Percentiles rank a stretch among this genome's conserved stretches.
Conservation (phyloP, 2,113 vertebrate genomes). For the Eretmochelys imbricata region DNA sequence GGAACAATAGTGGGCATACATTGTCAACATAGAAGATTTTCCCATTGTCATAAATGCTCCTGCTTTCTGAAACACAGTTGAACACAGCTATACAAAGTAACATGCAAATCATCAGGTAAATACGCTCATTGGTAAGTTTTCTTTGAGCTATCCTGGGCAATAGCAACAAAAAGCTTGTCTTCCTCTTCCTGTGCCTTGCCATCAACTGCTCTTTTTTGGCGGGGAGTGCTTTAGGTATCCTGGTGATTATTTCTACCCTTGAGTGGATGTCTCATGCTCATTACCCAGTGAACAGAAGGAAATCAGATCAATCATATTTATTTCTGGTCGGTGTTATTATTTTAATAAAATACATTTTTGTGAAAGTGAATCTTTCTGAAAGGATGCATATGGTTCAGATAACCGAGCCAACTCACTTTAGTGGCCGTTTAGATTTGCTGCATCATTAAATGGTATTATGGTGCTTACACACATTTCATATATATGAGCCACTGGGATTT, state of each 20-base stretch:
- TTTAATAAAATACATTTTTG: not conserved
- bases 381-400: not conserved
- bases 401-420: rapidly evolving
- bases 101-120: not conserved
- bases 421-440: not conserved
- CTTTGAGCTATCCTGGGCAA: not conserved
- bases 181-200: not conserved
- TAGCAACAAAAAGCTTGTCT: rapidly evolving
- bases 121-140: not conserved
- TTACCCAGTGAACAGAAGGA: not conserved
- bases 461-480: not conserved
- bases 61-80: not conserved
- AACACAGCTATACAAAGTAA: rapidly evolving
- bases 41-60: rapidly evolving
- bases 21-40: not conserved
- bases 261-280: rapidly evolving
- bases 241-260: not conserved
- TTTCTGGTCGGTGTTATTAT: not conserved
- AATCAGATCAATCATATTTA: not conserved
- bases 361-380: not conserved
- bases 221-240: not conserved
- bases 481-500: rapidly evolving
- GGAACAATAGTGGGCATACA: not conserved
- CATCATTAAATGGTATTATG: not conserved
- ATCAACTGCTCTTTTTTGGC: rapidly evolving